Base-by-base conservation (phyloP, 2,797 vertebrate species). In the Margarornis squamiger region DNA sequence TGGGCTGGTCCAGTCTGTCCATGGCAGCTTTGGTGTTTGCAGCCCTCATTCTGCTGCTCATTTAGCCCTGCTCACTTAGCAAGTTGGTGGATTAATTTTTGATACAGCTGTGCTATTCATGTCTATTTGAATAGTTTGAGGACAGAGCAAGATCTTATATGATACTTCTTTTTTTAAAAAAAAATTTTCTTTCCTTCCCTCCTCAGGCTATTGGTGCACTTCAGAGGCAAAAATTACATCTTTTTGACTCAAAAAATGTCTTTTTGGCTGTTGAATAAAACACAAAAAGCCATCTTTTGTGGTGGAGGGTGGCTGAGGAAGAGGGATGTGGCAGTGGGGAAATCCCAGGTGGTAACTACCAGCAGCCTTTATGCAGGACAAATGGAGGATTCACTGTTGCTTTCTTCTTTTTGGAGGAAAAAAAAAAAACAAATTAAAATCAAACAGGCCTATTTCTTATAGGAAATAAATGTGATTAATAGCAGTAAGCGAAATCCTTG, bases 121-220 rank as follows among this genome's bases (percentile, higher is more conserved):
- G 43, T 12, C 3, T 7, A 23, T 61, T 85, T 2, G 3, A 82
- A 70, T 78, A 74, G 72, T 57, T 65, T 68, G 30, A 67, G 68
- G 43, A 41, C 55, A 39, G 72, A 85, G 36, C 57, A 78, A 48
- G 27, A 78, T 14, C 8, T 71, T 67, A 26, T 26, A 7, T 32
- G n/a, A 32, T 19, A 17, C 2, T 21, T 10, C 29, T 57, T 32
- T 7, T 3, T 55, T n/a, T 7, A 2, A 1, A 2, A 18, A 18
- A 43, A 43, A 10, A 7, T 0, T 17, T 12, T 48, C 57, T 39
- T 43, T 17, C 5, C 3, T 34, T 27, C 14, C 6, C 1, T 19
- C 58, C 20, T 61, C n/a, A 43, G 73, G 76, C 80, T n/a, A 23
- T 39, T 51, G n/a, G 18, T 91, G 43, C 30, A 45, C 59, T 89